phyloP scores from a whole-genome alignment of 2,113 vertebrate species.

The Myodes glareolus region DNA sequence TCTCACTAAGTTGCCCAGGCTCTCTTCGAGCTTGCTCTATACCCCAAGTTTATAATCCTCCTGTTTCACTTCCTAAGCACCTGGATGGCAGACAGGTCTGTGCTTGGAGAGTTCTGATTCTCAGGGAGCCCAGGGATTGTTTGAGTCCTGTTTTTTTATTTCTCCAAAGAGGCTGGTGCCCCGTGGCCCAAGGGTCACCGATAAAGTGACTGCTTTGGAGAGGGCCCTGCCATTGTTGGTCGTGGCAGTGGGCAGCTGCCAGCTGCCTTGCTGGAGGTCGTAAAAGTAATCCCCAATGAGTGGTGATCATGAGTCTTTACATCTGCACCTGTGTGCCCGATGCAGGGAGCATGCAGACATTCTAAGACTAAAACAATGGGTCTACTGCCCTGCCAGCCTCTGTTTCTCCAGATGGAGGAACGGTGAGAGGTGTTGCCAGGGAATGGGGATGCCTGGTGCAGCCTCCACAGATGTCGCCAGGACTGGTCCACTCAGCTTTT shows the following conservation, averaged over 20 bases:
- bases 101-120: background rate
- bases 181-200: background rate
- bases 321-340: background rate
- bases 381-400: background rate
- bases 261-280: background rate
- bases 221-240: background rate
- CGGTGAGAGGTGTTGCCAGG: background rate
- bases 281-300: background rate
- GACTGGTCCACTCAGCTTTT: background rate
- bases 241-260: background rate
- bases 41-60: background rate
- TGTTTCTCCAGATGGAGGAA: background rate
- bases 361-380: background rate
- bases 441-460: background rate
- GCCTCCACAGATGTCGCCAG: fast-evolving
- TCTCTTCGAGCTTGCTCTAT: background rate
- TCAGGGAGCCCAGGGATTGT: background rate
- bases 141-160: background rate
- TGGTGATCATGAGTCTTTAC: background rate
- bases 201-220: background rate
- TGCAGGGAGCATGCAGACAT: background rate
- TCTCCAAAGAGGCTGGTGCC: background rate
- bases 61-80: background rate
- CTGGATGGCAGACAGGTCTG: background rate
- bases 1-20: background rate